Evolutionary conservation across 2,888 invertebrate species (phyloP).

Genomic region (Xylota segnis): DNA sequence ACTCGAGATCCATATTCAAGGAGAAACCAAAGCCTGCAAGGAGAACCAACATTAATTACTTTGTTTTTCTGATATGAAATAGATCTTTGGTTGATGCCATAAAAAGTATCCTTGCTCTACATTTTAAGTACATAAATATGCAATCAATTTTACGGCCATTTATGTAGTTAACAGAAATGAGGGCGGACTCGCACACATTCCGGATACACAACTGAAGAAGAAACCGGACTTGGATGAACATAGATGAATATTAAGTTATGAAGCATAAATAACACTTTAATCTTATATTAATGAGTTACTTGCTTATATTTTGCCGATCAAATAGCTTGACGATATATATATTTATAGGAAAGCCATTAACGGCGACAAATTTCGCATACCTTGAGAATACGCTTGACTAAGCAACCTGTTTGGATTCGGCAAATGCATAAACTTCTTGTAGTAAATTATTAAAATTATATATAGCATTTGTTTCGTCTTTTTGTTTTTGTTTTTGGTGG

Average conservation of each 20-base stretch:
- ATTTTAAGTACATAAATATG: not conserved
- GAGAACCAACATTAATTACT: not conserved
- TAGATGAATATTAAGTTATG: constrained; percentile 12
- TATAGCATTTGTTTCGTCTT: not conserved
- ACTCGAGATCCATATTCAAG: constrained; percentile 12
- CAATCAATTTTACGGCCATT: not conserved
- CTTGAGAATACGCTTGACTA: constrained; percentile 1
- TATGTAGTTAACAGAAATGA: not conserved
- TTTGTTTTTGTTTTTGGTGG: not conserved
- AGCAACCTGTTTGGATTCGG: constrained; percentile 1
- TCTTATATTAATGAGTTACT: constrained; percentile 27
- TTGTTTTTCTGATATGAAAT: not conserved
- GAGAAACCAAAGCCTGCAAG: not conserved
- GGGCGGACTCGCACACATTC: not conserved
- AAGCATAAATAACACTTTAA: constrained; percentile 13
- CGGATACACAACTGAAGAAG: constrained; percentile 14
- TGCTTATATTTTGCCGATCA: constrained; percentile 1
- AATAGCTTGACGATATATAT: not conserved
- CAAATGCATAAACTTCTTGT: constrained; percentile 1
- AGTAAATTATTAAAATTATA: not conserved
- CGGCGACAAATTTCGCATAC: constrained; percentile 2
- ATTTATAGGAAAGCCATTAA: not conserved
- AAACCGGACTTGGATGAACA: constrained; percentile 22
- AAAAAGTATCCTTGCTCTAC: constrained; percentile 20
- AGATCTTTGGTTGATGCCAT: not conserved